These are phyloP conservation scores for Hydra vulgaris DNA, from an alignment of 30 jellyfish, hydroid and myxozoan genomes.

Conservation along the genomic window DNA sequence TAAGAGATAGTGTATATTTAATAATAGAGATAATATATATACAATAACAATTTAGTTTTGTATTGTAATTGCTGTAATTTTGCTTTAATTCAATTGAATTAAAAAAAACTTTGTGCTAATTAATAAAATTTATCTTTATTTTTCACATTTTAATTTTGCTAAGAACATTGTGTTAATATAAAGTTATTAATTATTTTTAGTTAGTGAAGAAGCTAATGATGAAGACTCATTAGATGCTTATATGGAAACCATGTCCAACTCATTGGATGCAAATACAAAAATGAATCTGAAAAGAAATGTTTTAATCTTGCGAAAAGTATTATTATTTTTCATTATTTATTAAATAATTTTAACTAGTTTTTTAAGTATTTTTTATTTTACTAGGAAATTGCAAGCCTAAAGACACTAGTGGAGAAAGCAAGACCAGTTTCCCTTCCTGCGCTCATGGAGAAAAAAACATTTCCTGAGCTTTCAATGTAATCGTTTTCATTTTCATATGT, in stretches of 20 bases:
- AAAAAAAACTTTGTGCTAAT: too few relatives aligned
- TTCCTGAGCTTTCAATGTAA: not conserved
- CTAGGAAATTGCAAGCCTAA: constrained; percentile 41
- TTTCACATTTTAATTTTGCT: too few relatives aligned
- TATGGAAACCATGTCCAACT: constrained; percentile 37
- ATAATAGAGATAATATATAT: too few relatives aligned
- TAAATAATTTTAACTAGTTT: not conserved
- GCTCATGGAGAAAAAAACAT: too few relatives aligned
- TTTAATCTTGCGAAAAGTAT: constrained; percentile 43
- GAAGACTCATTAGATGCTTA: constrained; percentile 60
- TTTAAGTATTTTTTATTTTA: not conserved
- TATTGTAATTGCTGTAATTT: too few relatives aligned
- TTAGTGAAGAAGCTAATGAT: constrained; percentile 16
- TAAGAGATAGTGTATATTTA: too few relatives aligned
- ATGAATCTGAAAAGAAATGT: constrained; percentile 36
- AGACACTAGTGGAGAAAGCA: constrained; percentile 40
- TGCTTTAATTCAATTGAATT: too few relatives aligned
- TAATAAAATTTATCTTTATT: too few relatives aligned
- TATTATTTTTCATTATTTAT: not conserved
- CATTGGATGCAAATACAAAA: constrained; percentile 51
- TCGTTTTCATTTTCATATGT: not conserved
- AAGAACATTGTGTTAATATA: not conserved
- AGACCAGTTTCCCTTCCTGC: constrained; percentile 57
- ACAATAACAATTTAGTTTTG: too few relatives aligned
- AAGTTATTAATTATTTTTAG: constrained; percentile 5